Evolutionary conservation across 30 jellyfish, hydroid and myxozoan genomes (phyloP), one percentile per base, ranked within the genome.

Genomic region (Hydractinia echinata): DNA sequence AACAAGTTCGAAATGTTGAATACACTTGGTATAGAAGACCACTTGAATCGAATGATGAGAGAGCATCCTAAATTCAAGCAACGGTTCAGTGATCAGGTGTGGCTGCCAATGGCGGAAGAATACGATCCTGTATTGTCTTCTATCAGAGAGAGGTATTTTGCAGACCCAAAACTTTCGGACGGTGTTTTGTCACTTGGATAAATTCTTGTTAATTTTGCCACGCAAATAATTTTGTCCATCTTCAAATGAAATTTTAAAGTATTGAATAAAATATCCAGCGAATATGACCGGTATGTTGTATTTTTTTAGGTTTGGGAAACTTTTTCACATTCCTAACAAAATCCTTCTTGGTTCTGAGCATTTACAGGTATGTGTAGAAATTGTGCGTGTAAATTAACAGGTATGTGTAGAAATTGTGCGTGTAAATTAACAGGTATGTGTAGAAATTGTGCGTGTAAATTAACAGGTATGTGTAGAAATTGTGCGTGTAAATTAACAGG

Each of bases 51-150:
- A 4, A 53, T 88, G 7, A 84, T 82, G 13, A 83, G 96, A 69
- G 94, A 83, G 16, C 96, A 88, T 78, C 96, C 96, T 10, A 85
- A 90, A n/a, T 88, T 88, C 61, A 71, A 87, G 49, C 96, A 88
- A 66, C 52, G 96, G 52, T 88, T 74, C 82, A 83, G 94, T 64
- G 94, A 88, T 10, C 96, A 88, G 83, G 61, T 89, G 4, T 89
- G 66, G 79, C 76, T 92, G 39, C 83, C 98, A 11, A 85, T 92
- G 96, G 77, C 89, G 62, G 76, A 81, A 67, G 67, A 81, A 64
- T 82, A 51, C 39, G 87, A 80, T 80, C 71, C 61, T 30, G 85
- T 80, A 6, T 44, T 80, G 15, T 61, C 84, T 0, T 48, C 51
- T 10, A 61, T 80, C 4, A 80, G 87, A 61, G 52, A 80, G 74